These are phyloP conservation scores for Leucozona laternaria DNA, from an alignment of 2,888 invertebrate species.

Conservation along the genomic window DNA sequence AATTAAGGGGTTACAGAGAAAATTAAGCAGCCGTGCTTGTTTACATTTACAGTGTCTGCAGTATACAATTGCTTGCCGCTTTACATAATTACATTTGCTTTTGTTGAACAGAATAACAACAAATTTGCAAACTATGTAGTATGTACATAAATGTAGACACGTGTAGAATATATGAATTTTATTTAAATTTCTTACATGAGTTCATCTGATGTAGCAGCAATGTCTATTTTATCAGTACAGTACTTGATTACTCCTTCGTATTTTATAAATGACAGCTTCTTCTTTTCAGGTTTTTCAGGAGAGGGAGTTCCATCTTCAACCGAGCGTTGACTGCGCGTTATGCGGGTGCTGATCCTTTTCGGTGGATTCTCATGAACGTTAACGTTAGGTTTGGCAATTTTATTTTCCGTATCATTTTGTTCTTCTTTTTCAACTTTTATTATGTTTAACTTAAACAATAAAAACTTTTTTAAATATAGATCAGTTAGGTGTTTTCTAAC, in stretches of 20 bases:
- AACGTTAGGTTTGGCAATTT: constrained; percentile 40
- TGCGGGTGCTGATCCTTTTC: constrained; percentile 80
- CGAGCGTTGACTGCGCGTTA: constrained; percentile 79
- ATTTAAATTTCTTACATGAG: constrained; percentile 82
- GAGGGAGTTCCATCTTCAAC: constrained; percentile 77
- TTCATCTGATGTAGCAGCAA: constrained; percentile 84
- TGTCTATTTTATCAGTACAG: constrained; percentile 83
- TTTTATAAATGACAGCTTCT: constrained; percentile 79
- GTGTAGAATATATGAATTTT: neutral
- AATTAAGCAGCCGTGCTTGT: too few species aligned
- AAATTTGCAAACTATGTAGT: too few species aligned
- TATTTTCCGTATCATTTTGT: neutral
- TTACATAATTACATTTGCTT: too few species aligned
- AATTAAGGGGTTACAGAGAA: neutral
- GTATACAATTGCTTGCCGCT: too few species aligned
- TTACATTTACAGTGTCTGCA: too few species aligned
- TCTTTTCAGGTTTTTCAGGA: constrained; percentile 77
- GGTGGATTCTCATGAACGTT: constrained; percentile 80
- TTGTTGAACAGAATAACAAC: too few species aligned
- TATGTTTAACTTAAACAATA: neutral
- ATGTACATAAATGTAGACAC: too few species aligned
- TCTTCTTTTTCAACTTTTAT: neutral
- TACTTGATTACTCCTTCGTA: constrained; percentile 81
- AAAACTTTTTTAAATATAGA: neutral
- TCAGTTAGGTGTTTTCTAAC: neutral